Evolutionary conservation across 2,797 vertebrate species (phyloP), one percentile per base, ranked within the genome.

Genomic region (Prunella strophiata): DNA sequence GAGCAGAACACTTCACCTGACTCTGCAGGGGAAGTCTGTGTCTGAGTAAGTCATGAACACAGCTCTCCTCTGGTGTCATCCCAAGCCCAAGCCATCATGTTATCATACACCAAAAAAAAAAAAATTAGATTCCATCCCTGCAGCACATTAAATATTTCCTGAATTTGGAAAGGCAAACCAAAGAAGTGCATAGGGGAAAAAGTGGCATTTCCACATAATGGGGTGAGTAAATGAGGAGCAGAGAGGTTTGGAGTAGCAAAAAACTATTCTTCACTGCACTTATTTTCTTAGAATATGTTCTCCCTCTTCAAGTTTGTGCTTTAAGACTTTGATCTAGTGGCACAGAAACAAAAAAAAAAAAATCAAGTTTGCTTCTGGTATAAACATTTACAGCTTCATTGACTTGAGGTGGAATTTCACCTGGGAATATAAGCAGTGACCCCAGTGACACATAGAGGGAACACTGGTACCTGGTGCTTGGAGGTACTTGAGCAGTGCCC

Each of bases 21-120:
- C 14, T 48, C 68, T 55, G 47, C 18, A 29, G 59, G 50, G 23
- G 16, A 75, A 50, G 9, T 30, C 57, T 40, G 74, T 65, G 74
- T 48, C 34, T 2, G 1, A 67, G 32, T 36, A 26, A 54, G 43
- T 16, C 0, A 0, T 17, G 27, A 75, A 2, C 3, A 4, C 29
- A 18, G 13, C 5, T 73, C 23, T 87, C 21, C 38, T 61, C 38
- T 48, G 66, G 21, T 51, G 57, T 59, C 19, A 9, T 63, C 9
- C 23, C 50, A 73, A 27, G 16, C 58, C 20, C 36, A 67, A 67
- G 20, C 42, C 25, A 11, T 82, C 45, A 14, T 1, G 1, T 18
- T 61, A 7, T 8, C 66, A 13, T 13, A 43, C 7, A 25, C 5
- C 5, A 40, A 20, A 66, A 51, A 36, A 71, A 74, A 82, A 21